Conservation (phyloP, 1,140 invertebrate species). For the Ptiloglossa arizonensis region DNA sequence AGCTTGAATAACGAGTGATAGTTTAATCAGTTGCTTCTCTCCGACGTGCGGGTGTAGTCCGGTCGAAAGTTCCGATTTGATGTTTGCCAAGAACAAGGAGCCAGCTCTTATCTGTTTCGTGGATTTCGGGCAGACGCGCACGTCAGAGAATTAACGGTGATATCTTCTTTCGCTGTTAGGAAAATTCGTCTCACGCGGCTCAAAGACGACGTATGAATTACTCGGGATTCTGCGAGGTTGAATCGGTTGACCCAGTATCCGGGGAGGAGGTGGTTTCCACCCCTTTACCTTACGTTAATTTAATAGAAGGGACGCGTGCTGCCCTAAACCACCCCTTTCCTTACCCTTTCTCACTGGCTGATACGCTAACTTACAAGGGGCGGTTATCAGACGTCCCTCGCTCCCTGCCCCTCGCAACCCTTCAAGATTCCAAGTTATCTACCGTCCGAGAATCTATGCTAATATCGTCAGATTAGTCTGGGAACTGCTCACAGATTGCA, state of each 20-base stretch:
- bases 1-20: slow-evolving; percentile 53
- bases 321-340: slow-evolving; percentile 72
- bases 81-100: slow-evolving; percentile 40
- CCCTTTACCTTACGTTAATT: slow-evolving; percentile 78
- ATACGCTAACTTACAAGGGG: slow-evolving; percentile 76
- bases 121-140: not conserved
- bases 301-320: slow-evolving; percentile 78
- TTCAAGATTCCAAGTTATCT: slow-evolving; percentile 78
- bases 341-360: slow-evolving; percentile 69
- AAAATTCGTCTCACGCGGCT: slow-evolving; percentile 29
- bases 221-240: slow-evolving; percentile 58
- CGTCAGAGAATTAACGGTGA: not conserved
- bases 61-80: not conserved
- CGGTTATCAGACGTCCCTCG: slow-evolving; percentile 76
- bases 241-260: slow-evolving; percentile 71
- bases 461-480: slow-evolving; percentile 71
- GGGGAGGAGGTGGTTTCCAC: slow-evolving; percentile 68
- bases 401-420: slow-evolving; percentile 70
- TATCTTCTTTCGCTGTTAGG: slow-evolving; percentile 1
- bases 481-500: slow-evolving; percentile 51
- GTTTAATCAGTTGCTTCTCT: slow-evolving; percentile 60
- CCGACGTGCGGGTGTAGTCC: slow-evolving; percentile 62
- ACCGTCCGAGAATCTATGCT: slow-evolving; percentile 73
- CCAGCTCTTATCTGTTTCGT: slow-evolving; percentile 25
- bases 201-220: slow-evolving; percentile 47